Conservation (phyloP, 2,797 vertebrate genomes). For the Phyllotis vaccarum region DNA sequence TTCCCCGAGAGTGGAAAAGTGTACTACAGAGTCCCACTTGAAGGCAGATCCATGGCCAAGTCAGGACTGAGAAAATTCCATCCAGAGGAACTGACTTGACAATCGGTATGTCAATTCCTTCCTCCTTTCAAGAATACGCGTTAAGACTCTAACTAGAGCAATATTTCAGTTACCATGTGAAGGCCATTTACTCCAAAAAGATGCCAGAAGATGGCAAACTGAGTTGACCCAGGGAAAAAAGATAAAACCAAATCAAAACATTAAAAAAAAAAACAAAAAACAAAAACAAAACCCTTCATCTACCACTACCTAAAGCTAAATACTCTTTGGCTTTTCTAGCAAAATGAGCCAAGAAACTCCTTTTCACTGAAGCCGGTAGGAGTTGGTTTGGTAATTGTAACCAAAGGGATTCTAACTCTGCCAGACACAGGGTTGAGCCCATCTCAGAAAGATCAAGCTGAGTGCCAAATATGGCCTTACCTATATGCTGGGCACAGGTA, state of each 20-base stretch:
- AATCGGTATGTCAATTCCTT: not conserved
- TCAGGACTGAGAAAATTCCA: not conserved
- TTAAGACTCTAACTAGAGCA: not conserved
- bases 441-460: fast-evolving
- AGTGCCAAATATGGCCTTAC: slow-evolving; percentile 85
- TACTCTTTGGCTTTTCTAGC: not conserved
- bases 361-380: not conserved
- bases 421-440: not conserved
- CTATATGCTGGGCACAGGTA: slow-evolving; percentile 98
- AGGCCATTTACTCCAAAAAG: not conserved
- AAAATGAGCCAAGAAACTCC: not conserved
- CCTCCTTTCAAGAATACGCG: not conserved
- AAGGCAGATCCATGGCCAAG: not conserved
- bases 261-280: no score
- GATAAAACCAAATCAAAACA: not conserved
- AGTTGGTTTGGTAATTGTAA: not conserved
- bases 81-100: not conserved
- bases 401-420: not conserved
- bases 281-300: no score
- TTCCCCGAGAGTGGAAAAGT: not conserved
- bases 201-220: not conserved
- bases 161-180: not conserved
- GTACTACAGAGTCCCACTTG: not conserved
- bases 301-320: not conserved
- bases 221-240: not conserved